Evolutionary conservation across 1,140 invertebrate species (phyloP).

Genomic region (Leptonema lineaticorne): DNA sequence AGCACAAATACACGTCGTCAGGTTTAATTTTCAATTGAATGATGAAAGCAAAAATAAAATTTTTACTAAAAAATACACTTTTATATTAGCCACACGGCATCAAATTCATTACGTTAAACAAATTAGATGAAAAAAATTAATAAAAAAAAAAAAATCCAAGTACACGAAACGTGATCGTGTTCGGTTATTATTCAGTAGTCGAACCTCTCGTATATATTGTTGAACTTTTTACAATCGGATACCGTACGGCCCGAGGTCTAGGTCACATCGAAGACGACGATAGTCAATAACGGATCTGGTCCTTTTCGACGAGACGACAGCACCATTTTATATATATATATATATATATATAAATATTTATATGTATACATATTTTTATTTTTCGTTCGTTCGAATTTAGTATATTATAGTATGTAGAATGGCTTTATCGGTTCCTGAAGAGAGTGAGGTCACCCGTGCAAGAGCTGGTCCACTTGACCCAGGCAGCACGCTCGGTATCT

Average conservation of each 20-base stretch:
- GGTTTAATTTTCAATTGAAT: too few relatives aligned
- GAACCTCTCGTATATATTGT: not conserved
- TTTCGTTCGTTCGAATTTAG: not conserved
- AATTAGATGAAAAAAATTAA: too few relatives aligned
- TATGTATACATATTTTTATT: too few relatives aligned
- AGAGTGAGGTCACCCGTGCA: constrained; percentile 1
- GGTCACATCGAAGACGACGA: not conserved
- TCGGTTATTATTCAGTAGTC: not conserved
- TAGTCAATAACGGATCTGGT: not conserved
- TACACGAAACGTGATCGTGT: not conserved
- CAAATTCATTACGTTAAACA: too few relatives aligned
- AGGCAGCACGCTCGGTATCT: constrained; percentile 25
- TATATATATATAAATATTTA: not conserved
- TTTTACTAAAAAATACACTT: too few relatives aligned
- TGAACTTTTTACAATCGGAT: not conserved
- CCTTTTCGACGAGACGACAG: not conserved
- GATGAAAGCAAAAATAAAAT: too few relatives aligned
- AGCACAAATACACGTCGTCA: too few relatives aligned
- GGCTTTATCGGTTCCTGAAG: not conserved
- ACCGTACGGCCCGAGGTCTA: not conserved
- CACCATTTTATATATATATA: not conserved
- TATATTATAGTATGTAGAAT: not conserved
- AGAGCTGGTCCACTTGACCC: constrained; percentile 16
- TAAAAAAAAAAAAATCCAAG: too few relatives aligned
- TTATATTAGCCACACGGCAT: too few relatives aligned